Conservation (phyloP, 2,888 invertebrate genomes). For the Marronus borbonicus region DNA sequence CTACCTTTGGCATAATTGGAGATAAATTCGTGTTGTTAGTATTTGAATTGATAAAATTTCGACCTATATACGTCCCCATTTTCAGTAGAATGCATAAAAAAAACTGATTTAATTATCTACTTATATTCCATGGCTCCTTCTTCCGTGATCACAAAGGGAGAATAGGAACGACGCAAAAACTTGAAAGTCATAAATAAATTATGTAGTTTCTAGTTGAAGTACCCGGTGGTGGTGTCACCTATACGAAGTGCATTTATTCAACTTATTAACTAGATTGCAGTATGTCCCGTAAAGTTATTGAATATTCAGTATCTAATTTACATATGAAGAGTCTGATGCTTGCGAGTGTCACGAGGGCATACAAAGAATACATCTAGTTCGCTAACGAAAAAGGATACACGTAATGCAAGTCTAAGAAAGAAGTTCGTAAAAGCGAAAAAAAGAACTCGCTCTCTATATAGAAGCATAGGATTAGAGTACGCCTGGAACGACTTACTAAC, state of each 20-base stretch:
- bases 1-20: no score
- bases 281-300: slow-evolving; percentile 63
- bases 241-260: slow-evolving; percentile 54
- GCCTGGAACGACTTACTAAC: slow-evolving; percentile 43
- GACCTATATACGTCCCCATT: no score
- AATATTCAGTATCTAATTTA: slow-evolving; percentile 68
- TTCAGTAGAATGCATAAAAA: no score
- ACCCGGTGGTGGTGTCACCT: slow-evolving; percentile 21
- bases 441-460: slow-evolving; percentile 31
- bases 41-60: no score
- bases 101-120: slow-evolving; percentile 5
- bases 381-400: slow-evolving; percentile 50
- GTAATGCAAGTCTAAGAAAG: slow-evolving; percentile 49
- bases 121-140: neutral
- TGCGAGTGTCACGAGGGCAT: slow-evolving; percentile 40
- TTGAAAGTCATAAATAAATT: slow-evolving; percentile 37
- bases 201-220: slow-evolving; percentile 23
- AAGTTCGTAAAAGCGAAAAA: slow-evolving; percentile 46
- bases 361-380: slow-evolving; percentile 48
- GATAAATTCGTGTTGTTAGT: no score
- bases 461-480: slow-evolving; percentile 48
- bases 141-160: slow-evolving; percentile 1
- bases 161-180: slow-evolving; percentile 8
- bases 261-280: slow-evolving; percentile 59
- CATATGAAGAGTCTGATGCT: slow-evolving; percentile 64